These are phyloP conservation scores for Montipora efflorescens DNA, from an alignment of 64 coral and sea anemone species.

Conservation along the genomic window DNA sequence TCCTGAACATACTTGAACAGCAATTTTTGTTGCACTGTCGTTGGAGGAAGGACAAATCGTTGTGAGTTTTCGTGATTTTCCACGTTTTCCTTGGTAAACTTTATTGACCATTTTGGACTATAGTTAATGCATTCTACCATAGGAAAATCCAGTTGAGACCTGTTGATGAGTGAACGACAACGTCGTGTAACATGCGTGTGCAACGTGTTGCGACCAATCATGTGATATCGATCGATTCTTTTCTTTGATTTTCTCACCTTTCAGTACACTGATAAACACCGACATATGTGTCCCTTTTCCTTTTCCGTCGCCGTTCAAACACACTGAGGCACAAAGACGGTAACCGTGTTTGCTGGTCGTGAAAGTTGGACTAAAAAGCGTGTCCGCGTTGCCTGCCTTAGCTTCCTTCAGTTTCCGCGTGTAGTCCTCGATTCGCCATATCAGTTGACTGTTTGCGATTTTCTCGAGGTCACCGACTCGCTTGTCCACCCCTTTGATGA, in stretches of 20 bases:
- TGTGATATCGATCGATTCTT: neutral
- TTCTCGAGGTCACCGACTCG: slow-evolving; percentile 87
- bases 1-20: too few relatives aligned
- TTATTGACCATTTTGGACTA: too few relatives aligned
- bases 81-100: too few relatives aligned
- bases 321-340: slow-evolving; percentile 93
- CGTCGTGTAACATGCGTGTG: too few relatives aligned
- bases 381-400: slow-evolving; percentile 89
- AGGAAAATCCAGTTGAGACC: too few relatives aligned
- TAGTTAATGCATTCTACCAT: too few relatives aligned
- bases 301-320: slow-evolving; percentile 97
- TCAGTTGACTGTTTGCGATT: slow-evolving; percentile 91
- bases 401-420: slow-evolving; percentile 94
- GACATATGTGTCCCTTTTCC: slow-evolving; percentile 97
- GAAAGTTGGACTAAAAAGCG: slow-evolving; percentile 93
- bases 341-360: slow-evolving; percentile 98
- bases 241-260: slow-evolving; percentile 61
- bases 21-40: too few relatives aligned
- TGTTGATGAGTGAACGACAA: too few relatives aligned
- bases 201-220: too few relatives aligned
- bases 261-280: slow-evolving; percentile 95
- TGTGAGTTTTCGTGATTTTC: too few relatives aligned
- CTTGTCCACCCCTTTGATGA: slow-evolving; percentile 59
- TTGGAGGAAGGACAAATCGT: too few relatives aligned
- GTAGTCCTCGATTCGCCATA: slow-evolving; percentile 94